Base-by-base conservation (phyloP, 2,797 vertebrate species). In the Gambelia wislizenii region DNA sequence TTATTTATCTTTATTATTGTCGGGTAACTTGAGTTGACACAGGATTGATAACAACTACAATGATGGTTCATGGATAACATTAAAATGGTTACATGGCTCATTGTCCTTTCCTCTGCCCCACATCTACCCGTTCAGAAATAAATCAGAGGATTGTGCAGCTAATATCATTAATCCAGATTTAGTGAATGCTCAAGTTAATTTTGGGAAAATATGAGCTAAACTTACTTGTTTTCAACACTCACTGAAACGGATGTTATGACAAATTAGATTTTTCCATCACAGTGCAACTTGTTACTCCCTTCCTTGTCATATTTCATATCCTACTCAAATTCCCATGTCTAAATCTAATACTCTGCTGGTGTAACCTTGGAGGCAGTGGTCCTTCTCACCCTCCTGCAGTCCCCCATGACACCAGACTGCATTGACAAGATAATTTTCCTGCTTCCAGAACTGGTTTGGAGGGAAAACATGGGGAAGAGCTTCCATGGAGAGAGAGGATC, bases 1-100 rank as follows among this genome's bases (percentile, higher is more conserved):
- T 87, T 93, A 94, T 96, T 96, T 96, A 91, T 97, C 93, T 96
- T 97, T 95, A 96, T 97, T 96, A 96, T 86, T 92, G 42, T 89
- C 47, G 91, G 82, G 84, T 94, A 96, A 94, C 90, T 95, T 91
- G 42, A 20, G 8, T 79, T 93, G 90, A 93, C 70, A 82, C 6
- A 72, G 47, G 84, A 92, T 83, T 91, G 82, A 95, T 93, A 93
- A 93, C 22, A 93, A 96, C 94, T 88, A 91, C 59, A 92, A 75
- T 82, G 52, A 92, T 89, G 54, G 81, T 64, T 39, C 89, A 94
- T 83, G 61, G 86, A 92, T 93, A 88, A 95, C 94, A 93, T 92
- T 94, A 92, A 83, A 93, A 80, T 5, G 86, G 75, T 94, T 93
- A 92, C 1, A 72, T 80, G 59, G 1, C n/a, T 91, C 44, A 82